Evolutionary conservation across 2,797 vertebrate genomes (phyloP).

Genomic region (Sebastes vulpes): DNA sequence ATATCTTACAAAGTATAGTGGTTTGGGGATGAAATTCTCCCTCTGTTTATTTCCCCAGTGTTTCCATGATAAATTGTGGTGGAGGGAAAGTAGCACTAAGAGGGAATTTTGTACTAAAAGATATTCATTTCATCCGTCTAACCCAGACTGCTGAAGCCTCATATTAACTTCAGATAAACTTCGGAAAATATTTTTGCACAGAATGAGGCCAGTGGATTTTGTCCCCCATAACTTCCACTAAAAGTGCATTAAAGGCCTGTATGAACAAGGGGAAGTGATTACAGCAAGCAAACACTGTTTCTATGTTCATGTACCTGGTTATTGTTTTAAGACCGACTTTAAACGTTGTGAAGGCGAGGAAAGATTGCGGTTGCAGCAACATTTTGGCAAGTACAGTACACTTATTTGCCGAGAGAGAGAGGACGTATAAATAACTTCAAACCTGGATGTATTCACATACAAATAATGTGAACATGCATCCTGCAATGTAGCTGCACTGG

Average conservation of each 20-base stretch:
- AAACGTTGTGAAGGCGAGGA: neutral
- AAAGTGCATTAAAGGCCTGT: neutral
- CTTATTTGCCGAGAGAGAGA: neutral
- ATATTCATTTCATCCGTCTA: neutral
- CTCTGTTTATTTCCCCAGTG: neutral
- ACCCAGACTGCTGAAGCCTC: neutral
- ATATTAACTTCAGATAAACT: neutral
- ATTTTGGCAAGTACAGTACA: neutral
- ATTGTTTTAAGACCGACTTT: neutral
- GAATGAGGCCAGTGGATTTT: neutral
- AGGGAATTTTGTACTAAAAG: neutral
- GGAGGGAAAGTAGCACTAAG: neutral
- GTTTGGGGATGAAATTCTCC: neutral
- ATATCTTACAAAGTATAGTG: neutral
- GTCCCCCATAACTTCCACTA: neutral
- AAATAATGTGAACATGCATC: too few species aligned
- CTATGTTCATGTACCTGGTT: neutral
- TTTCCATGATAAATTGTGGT: neutral
- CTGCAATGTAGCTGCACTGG: too few species aligned
- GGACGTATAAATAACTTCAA: too few species aligned
- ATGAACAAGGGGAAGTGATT: neutral
- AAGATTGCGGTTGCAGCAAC: neutral
- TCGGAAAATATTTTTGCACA: neutral
- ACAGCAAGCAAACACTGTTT: neutral
- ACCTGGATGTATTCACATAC: too few species aligned